Evolutionary conservation across 2,888 invertebrate species (phyloP), one percentile per base, ranked within the genome.

Genomic region (Tinea pellionella): DNA sequence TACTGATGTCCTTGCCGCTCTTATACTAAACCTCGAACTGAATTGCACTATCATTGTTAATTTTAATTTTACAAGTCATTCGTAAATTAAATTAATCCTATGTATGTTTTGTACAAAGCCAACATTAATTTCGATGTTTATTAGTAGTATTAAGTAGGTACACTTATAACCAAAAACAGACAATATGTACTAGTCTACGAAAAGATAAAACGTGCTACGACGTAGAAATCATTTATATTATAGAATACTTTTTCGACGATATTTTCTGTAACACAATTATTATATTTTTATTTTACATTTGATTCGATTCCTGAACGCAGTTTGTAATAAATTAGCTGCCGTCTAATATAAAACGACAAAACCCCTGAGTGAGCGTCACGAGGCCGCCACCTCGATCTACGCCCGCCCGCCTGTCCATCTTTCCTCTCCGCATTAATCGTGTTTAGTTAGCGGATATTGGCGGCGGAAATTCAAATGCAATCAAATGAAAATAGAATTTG

Each of bases 371-470:
- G 74, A 57, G 32, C 57, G 47, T 19, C 32, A 63, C 62, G 69
- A 68, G 68, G 68, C 66, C 64, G 64, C 66, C 66, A 62, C 66
- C 64, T 67, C 70, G 66, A 68, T 69, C 74, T n/a, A n/a, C n/a
- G n/a, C 77, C 72, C 53, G 15, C 76, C 79, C 77, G 80, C 73
- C 84, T 80, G 83, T 85, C 85, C 84, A 78, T 84, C 83, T 32
- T 32, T 79, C 73, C 78, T 73, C 77, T 72, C 77, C 80, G 78
- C 86, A 88, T 87, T 88, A 88, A 88, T 88, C 88, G 87, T 88
- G 88, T 88, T 88, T 88, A 88, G 88, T 87, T 86, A 88, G 83
- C 82, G 84, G 86, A 87, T 88, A 88, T 88, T 80, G 87, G 83
- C 84, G 83, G 81, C 77, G 84, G 82, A 88, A 87, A 86, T 86